Conservation (phyloP, 2,888 invertebrate genomes). For the Pegoplata infirma region DNA sequence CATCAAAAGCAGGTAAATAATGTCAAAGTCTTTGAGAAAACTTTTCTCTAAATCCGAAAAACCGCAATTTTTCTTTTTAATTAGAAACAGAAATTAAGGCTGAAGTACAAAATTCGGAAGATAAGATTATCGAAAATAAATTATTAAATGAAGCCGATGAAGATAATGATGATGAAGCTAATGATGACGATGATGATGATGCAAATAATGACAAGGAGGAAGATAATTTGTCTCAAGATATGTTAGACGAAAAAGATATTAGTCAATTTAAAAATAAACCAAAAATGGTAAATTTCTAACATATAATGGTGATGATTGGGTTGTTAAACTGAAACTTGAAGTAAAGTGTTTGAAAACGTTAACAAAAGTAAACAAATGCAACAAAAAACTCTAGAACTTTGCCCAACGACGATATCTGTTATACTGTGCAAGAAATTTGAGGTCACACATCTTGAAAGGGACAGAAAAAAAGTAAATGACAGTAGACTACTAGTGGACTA, state of each 20-base stretch:
- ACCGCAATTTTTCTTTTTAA: no score
- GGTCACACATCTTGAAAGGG: no score
- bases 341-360: no score
- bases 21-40: no score
- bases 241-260: slow-evolving; percentile 18
- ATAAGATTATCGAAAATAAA: slow-evolving; percentile 18
- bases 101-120: slow-evolving; percentile 2
- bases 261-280: slow-evolving; percentile 43
- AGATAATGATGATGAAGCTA: not conserved
- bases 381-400: no score
- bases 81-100: not conserved
- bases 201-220: not conserved
- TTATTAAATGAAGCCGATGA: not conserved
- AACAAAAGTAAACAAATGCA: not conserved
- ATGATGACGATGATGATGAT: not conserved
- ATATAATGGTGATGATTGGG: no score
- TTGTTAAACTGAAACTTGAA: no score
- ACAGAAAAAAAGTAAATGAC: no score
- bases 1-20: slow-evolving; percentile 46
- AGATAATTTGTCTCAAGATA: not conserved
- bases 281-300: slow-evolving; percentile 49
- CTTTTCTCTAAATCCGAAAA: not conserved
- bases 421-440: no score
- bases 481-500: no score
- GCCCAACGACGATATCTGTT: no score